A percentile compares a stretch with the other conserved stretches of the same genome.
These are phyloP conservation scores for Chelon labrosus DNA, from an alignment of 2,797 vertebrate species.

Conservation along the genomic window DNA sequence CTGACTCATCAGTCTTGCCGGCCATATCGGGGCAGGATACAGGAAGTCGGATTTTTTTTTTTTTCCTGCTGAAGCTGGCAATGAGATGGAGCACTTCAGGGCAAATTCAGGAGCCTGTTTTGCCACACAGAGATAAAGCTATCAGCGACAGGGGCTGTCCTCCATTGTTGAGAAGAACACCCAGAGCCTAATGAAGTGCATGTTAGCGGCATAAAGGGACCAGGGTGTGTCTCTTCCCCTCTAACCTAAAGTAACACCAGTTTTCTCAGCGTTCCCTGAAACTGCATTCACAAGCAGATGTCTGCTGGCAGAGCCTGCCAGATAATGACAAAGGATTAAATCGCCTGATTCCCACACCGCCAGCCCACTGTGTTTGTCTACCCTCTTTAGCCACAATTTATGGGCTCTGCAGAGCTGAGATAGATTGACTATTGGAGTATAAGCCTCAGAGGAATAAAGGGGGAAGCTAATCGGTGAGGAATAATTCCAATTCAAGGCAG, in stretches of 20 bases:
- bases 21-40: slow-evolving; percentile 48
- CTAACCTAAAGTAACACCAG: slow-evolving; percentile 63
- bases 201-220: slow-evolving; percentile 66
- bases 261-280: slow-evolving; percentile 65
- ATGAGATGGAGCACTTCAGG: slow-evolving; percentile 28
- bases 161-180: slow-evolving; percentile 66
- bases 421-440: slow-evolving; percentile 77
- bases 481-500: slow-evolving; percentile 76
- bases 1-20: slow-evolving; percentile 61
- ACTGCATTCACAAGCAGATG: slow-evolving; percentile 81
- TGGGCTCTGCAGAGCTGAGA: slow-evolving; percentile 78
- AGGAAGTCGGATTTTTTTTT: slow-evolving; percentile 55
- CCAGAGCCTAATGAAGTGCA: slow-evolving; percentile 72
- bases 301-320: slow-evolving; percentile 76
- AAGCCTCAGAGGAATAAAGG: slow-evolving; percentile 79
- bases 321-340: slow-evolving; percentile 87
- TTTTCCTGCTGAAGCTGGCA: slow-evolving; percentile 42
- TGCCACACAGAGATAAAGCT: slow-evolving; percentile 70
- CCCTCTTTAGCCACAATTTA: slow-evolving; percentile 82
- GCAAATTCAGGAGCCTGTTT: slow-evolving; percentile 51
- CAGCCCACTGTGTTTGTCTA: slow-evolving; percentile 79
- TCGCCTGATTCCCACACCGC: slow-evolving; percentile 78
- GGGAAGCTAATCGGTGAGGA: slow-evolving; percentile 72
- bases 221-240: slow-evolving; percentile 77
- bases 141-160: slow-evolving; percentile 58